phyloP scores from a whole-genome alignment of 2,888 invertebrate genomes.

The Calliopum simillimum region DNA sequence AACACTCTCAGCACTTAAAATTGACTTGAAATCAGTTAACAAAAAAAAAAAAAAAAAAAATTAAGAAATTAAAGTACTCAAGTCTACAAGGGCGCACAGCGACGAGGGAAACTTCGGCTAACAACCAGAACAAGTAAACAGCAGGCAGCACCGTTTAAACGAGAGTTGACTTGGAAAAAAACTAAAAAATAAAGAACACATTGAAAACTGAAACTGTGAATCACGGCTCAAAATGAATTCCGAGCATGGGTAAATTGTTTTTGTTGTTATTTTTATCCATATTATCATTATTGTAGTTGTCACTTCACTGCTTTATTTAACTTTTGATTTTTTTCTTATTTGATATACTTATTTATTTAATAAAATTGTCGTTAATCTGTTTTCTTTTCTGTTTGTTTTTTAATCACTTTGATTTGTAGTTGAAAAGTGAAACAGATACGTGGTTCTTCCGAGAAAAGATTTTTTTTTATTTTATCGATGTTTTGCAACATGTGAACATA shows the following conservation, averaged over 20 bases:
- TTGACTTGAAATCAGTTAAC: conserved; percentile 23
- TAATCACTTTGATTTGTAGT: neutral
- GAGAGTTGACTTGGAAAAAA: conserved; percentile 24
- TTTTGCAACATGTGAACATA: no score
- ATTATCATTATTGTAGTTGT: neutral
- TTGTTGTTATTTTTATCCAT: conserved; percentile 13
- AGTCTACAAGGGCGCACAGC: no score
- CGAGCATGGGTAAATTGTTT: conserved; percentile 65
- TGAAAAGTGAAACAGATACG: no score
- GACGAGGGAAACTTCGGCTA: no score
- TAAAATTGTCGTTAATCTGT: conserved; percentile 18
- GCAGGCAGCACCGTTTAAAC: conserved; percentile 5
- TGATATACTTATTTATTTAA: conserved; percentile 22
- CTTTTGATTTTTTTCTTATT: conserved; percentile 26
- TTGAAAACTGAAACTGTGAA: conserved; percentile 38
- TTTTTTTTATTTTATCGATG: no score
- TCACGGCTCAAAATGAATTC: conserved; percentile 65
- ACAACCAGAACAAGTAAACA: no score
- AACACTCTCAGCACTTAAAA: conserved; percentile 14
- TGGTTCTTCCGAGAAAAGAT: no score
- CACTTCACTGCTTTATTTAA: conserved; percentile 23
- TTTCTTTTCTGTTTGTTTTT: conserved; percentile 8
- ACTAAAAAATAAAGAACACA: conserved; percentile 1
- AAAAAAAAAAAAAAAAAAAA: no score
- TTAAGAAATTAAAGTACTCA: no score